Conservation (phyloP, 2,888 invertebrate genomes). For the Allacma fusca region DNA sequence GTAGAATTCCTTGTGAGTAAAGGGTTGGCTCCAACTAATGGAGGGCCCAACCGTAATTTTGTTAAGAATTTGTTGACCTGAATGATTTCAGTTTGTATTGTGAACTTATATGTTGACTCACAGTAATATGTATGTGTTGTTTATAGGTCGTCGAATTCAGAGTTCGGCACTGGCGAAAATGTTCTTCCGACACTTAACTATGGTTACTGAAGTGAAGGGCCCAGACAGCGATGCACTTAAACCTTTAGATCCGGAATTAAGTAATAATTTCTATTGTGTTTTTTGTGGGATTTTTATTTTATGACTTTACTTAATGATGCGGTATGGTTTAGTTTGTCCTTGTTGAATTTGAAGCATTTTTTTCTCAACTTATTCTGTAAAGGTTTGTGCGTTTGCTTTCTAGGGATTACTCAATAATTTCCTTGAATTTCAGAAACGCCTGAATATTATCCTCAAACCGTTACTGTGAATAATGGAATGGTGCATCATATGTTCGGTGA, state of each 20-base stretch:
- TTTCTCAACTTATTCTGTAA: no score
- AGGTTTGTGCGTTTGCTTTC: no score
- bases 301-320: no score
- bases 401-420: no score
- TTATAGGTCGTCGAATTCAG: conserved; percentile 51
- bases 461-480: conserved; percentile 30
- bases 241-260: conserved; percentile 52
- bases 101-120: no score
- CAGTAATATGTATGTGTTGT: background rate
- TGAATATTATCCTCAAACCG: conserved; percentile 28
- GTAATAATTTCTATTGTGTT: conserved; percentile 43
- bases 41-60: background rate
- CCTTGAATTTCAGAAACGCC: conserved; percentile 33
- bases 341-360: background rate
- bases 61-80: no score
- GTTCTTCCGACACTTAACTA: conserved; percentile 54
- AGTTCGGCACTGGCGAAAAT: conserved; percentile 52
- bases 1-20: background rate
- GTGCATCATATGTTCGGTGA: conserved; percentile 41
- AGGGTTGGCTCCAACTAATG: no score
- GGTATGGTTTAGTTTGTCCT: no score
- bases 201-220: conserved; percentile 47
- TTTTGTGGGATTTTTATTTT: no score
- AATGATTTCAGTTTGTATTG: no score
- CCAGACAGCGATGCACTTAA: conserved; percentile 24